phyloP scores from a whole-genome alignment of 2,888 invertebrate genomes.

The Euspilapteryx auroguttella region DNA sequence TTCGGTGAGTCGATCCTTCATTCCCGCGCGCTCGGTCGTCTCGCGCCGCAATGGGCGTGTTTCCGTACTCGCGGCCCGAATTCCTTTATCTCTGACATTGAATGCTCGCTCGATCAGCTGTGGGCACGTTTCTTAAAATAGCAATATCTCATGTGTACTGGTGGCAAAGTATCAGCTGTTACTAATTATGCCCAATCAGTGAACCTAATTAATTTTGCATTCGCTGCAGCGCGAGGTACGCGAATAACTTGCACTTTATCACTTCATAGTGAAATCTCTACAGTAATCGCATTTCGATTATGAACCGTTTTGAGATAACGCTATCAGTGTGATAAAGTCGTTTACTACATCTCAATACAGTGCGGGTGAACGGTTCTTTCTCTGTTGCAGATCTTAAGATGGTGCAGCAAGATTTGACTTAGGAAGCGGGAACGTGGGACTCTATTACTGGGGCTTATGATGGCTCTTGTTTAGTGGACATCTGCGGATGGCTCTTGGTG shows the following conservation, averaged over 20 bases:
- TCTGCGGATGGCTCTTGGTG: conserved; percentile 30
- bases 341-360: conserved; percentile 20
- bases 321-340: conserved; percentile 21
- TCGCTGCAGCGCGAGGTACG: no score
- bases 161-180: conserved; percentile 51
- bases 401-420: conserved; percentile 62
- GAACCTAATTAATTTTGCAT: conserved; percentile 18
- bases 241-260: no score
- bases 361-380: conserved; percentile 16
- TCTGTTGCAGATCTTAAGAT: conserved; percentile 50
- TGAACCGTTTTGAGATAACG: conserved; percentile 19
- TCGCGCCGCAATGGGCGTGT: conserved; percentile 6
- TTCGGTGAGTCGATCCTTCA: conserved; percentile 34
- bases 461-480: no score
- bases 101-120: conserved; percentile 41
- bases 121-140: conserved; percentile 48
- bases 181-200: conserved; percentile 46
- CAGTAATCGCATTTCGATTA: conserved; percentile 19
- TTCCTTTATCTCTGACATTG: conserved; percentile 55
- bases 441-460: conserved; percentile 21
- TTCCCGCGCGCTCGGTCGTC: background rate
- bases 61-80: conserved; percentile 10
- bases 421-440: conserved; percentile 25
- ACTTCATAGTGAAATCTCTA: background rate
- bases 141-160: conserved; percentile 54